Conservation (phyloP, 2,888 invertebrate genomes). For the Nomada ferruginata region DNA sequence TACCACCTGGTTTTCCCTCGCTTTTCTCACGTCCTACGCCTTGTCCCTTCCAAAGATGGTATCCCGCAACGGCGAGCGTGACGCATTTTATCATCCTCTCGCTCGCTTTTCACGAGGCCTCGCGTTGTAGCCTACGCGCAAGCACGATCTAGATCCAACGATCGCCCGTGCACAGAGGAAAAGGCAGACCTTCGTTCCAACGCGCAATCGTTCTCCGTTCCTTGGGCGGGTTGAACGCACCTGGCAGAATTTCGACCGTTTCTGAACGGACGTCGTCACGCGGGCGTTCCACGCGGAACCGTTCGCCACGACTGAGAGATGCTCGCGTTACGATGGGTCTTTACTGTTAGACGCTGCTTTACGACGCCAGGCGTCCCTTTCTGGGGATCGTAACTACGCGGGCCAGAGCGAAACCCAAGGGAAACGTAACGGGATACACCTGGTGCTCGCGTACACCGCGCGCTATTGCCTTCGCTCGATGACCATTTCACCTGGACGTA, state of each 20-base stretch:
- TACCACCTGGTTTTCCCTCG: conserved; percentile 47
- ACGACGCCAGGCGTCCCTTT: conserved; percentile 40
- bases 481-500: background rate
- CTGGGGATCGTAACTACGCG: conserved; percentile 39
- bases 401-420: conserved; percentile 44
- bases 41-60: conserved; percentile 45
- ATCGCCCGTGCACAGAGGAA: conserved; percentile 9
- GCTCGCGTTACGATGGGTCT: conserved; percentile 46
- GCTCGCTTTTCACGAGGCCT: conserved; percentile 33
- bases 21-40: conserved; percentile 52
- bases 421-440: conserved; percentile 47
- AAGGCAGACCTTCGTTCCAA: conserved; percentile 2
- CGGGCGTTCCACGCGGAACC: conserved; percentile 18
- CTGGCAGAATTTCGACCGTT: conserved; percentile 46
- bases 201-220: conserved; percentile 17
- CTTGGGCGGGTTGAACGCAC: conserved; percentile 45
- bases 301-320: conserved; percentile 34
- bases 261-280: conserved; percentile 3
- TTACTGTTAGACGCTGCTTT: conserved; percentile 55
- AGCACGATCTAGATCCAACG: background rate
- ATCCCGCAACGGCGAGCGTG: conserved; percentile 15
- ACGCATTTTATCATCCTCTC: conserved; percentile 16
- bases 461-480: background rate
- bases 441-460: background rate
- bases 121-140: conserved; percentile 27